A percentile compares a stretch with the other conserved stretches of the same genome.
Conservation (phyloP, 2,888 invertebrate species). For the Meandrusa payeni region DNA sequence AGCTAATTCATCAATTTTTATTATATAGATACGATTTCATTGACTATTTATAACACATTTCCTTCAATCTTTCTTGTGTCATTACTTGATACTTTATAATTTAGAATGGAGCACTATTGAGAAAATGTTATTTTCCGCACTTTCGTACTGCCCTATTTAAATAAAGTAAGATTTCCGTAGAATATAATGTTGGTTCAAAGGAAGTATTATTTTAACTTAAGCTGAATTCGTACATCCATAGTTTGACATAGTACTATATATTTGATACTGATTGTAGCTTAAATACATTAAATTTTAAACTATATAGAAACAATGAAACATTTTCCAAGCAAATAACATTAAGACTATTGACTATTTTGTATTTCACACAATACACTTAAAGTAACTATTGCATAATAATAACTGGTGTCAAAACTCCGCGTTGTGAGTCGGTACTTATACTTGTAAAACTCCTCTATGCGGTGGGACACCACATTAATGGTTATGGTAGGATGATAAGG, state of each 20-base stretch:
- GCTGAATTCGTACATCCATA: background rate
- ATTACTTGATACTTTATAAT: too few relatives aligned
- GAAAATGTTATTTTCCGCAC: conserved; percentile 18
- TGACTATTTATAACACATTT: too few relatives aligned
- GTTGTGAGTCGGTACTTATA: conserved; percentile 2
- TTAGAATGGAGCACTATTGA: too few relatives aligned
- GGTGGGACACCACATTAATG: conserved; percentile 5
- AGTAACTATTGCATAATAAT: background rate
- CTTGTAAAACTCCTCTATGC: background rate
- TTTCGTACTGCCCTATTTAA: conserved; percentile 14
- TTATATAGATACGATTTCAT: too few relatives aligned
- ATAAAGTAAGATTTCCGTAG: conserved; percentile 7
- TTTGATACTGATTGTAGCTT: conserved; percentile 1
- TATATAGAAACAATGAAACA: background rate
- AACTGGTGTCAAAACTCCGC: background rate
- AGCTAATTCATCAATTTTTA: too few relatives aligned
- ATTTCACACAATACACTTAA: background rate
- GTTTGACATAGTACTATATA: background rate
- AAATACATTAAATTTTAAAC: conserved; percentile 1
- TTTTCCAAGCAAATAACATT: background rate
- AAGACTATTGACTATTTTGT: background rate
- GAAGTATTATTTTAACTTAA: conserved; percentile 17
- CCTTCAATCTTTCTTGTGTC: too few relatives aligned
- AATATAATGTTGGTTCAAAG: background rate
- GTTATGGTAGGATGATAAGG: conserved; percentile 10